Percentiles rank a stretch among this genome's conserved stretches.
These are phyloP conservation scores for Apis florea DNA, from an alignment of 1,140 invertebrate species.

Conservation along the genomic window DNA sequence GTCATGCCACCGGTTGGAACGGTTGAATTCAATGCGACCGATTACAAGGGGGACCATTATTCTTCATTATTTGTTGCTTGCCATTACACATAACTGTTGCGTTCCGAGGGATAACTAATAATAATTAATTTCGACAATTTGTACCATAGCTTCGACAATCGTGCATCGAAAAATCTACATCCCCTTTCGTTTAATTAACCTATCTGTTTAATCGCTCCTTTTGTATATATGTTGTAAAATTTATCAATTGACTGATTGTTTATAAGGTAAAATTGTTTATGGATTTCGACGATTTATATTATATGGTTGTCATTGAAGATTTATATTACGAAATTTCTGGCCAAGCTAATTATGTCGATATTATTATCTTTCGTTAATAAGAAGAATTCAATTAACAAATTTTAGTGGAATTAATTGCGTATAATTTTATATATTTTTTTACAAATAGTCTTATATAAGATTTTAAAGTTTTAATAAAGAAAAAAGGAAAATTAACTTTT, in stretches of 20 bases:
- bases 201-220: neutral
- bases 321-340: too few relatives aligned
- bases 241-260: too few relatives aligned
- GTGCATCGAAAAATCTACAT: neutral
- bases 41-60: constrained; percentile 28
- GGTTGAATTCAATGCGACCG: constrained; percentile 23
- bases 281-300: neutral
- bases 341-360: too few relatives aligned
- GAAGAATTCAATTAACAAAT: too few relatives aligned
- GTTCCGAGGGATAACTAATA: constrained; percentile 26
- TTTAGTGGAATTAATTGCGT: too few relatives aligned
- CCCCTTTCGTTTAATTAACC: neutral
- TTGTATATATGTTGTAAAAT: neutral
- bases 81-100: constrained; percentile 34
- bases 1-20: neutral
- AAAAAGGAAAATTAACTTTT: too few relatives aligned
- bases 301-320: too few relatives aligned
- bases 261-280: neutral
- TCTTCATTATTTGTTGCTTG: constrained; percentile 30
- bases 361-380: too few relatives aligned
- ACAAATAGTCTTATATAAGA: too few relatives aligned
- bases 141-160: neutral
- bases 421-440: too few relatives aligned
- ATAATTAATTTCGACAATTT: constrained; percentile 27
- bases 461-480: too few relatives aligned